Evolutionary conservation across 2,888 invertebrate species (phyloP).

Genomic region (Phyllotreta cruciferae): DNA sequence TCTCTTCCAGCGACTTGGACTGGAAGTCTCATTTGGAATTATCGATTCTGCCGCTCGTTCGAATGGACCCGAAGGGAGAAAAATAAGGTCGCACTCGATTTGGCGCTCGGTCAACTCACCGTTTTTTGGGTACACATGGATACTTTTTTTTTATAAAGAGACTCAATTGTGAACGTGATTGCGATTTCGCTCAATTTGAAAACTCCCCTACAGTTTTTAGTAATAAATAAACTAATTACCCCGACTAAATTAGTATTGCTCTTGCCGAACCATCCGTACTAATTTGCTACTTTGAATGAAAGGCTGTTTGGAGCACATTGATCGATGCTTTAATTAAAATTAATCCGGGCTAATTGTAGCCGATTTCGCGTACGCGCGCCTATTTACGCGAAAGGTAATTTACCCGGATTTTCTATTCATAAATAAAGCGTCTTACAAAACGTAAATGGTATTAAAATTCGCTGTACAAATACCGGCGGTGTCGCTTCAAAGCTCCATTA

Average conservation of each 20-base stretch:
- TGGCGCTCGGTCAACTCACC: constrained; percentile 15
- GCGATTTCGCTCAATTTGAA: no score
- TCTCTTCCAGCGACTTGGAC: not conserved
- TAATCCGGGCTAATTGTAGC: constrained; percentile 12
- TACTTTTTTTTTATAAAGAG: not conserved
- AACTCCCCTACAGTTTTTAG: no score
- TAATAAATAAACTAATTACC: no score
- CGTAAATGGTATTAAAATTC: no score
- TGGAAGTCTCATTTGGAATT: constrained; percentile 8
- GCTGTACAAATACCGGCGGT: no score
- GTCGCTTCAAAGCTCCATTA: no score
- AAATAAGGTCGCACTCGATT: constrained; percentile 21
- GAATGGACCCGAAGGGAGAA: constrained; percentile 1
- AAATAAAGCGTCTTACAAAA: no score
- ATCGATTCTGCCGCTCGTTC: constrained; percentile 3
- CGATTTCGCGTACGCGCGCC: not conserved
- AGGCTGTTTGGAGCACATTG: constrained; percentile 3
- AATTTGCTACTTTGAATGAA: no score
- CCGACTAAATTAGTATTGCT: no score
- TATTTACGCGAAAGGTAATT: no score
- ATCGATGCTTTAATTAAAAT: constrained; percentile 14
- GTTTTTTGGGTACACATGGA: not conserved
- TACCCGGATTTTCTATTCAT: no score
- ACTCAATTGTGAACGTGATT: not conserved
- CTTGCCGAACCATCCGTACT: no score